Conservation (phyloP, 2,113 vertebrate species). For the Ovis canadensis region DNA sequence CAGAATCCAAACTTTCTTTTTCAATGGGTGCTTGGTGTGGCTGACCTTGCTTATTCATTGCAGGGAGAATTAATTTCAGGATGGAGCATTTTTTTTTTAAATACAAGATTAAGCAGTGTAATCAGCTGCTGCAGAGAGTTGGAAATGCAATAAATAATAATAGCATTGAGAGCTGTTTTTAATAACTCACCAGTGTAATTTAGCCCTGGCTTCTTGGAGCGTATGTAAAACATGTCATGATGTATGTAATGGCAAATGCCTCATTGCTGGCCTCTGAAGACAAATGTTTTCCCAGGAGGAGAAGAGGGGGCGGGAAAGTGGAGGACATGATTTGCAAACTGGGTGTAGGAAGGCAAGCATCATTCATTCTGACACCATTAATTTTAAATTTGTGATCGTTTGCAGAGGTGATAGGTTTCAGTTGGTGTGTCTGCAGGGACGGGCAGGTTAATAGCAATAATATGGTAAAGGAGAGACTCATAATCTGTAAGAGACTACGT, state of each 20-base stretch:
- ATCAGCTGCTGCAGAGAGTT: slow-evolving; percentile 66
- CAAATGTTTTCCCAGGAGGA: slow-evolving; percentile 60
- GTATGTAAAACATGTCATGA: slow-evolving; percentile 71
- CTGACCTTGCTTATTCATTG: slow-evolving; percentile 60
- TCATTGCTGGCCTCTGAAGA: slow-evolving; percentile 65
- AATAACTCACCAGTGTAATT: slow-evolving; percentile 76
- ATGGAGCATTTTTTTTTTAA: slow-evolving; percentile 29
- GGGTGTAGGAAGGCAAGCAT: not conserved
- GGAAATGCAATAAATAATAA: slow-evolving; percentile 75
- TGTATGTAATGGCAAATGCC: slow-evolving; percentile 54
- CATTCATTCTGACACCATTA: not conserved
- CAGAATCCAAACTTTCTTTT: not conserved
- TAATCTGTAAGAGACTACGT: not conserved
- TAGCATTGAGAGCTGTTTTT: slow-evolving; percentile 74
- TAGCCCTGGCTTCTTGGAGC: slow-evolving; percentile 64
- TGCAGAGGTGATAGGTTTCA: not conserved
- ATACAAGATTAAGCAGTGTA: slow-evolving; percentile 71
- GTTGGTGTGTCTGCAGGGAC: not conserved
- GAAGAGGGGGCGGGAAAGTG: not conserved
- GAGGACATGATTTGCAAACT: not conserved
- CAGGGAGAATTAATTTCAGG: slow-evolving; percentile 66
- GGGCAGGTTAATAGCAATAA: not conserved
- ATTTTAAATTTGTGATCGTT: not conserved
- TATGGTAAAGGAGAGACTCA: not conserved
- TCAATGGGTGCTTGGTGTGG: not conserved